Base-by-base conservation (phyloP, 2,113 vertebrate species). In the Aegithalos caudatus region DNA sequence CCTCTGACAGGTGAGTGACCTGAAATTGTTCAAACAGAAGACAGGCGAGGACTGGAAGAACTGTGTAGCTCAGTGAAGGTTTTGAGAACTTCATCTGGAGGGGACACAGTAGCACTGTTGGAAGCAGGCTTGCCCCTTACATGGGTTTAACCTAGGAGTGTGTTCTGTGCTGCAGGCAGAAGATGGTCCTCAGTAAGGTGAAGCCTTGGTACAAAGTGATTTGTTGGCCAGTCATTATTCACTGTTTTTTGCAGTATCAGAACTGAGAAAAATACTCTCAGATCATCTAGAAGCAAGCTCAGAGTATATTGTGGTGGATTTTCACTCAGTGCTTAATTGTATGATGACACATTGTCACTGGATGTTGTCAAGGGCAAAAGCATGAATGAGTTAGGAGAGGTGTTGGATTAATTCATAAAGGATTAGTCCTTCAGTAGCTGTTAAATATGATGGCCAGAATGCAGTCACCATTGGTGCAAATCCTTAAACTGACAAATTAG, bases 1-100 rank as follows among this genome's bases (percentile, higher is more conserved):
- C 53, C 71, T 80, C 92, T 93, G 53, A 81, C 94, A 95, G 97
- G 98, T 98, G 94, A 97, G 74, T 76, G 42, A 71, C 54, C 53
- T 3, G 3, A 66, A 86, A 28, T 17, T 2, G 27, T 81, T 80
- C 58, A 19, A 29, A 31, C 37, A 47, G 60, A 67, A 81, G n/a
- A 38, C 9, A 31, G 7, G 8, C 29, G 57, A 5, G 27, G 45
- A 14, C 50, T 85, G 74, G 58, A 58, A 66, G 42, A 19, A 25
- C 25, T 66, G 50, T 64, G 19, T 18, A 33, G 40, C 48, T 84
- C 70, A 23, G 35, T 69, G 51, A 29, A 40, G 58, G 20, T 86
- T 77, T 85, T 76, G 53, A 50, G 38, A 57, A 77, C 12, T 33
- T 35, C 51, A 13, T 14, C 48, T n/a, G 9, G 33, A 58, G 33